These are phyloP conservation scores for Clarias fuscus DNA, from an alignment of 2,797 vertebrate genomes.

Conservation along the genomic window DNA sequence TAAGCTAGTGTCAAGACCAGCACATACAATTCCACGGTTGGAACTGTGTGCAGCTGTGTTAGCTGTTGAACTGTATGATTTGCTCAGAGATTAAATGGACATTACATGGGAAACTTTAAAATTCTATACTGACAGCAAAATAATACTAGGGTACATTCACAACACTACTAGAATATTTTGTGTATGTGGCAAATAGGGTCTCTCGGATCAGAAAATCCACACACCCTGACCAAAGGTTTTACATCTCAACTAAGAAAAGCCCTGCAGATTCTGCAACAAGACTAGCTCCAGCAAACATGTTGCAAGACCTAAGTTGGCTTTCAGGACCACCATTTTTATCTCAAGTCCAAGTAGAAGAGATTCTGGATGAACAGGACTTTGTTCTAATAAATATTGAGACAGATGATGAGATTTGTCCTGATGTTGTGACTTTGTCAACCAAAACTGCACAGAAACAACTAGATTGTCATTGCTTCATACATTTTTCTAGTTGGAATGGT, in stretches of 20 bases:
- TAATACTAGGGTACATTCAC: slow-evolving; percentile 13
- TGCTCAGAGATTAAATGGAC: not conserved
- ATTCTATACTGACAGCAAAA: slow-evolving; percentile 20
- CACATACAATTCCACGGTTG: not conserved
- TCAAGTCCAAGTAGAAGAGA: too few relatives aligned
- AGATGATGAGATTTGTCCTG: not conserved
- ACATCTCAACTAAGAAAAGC: not conserved
- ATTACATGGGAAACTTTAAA: not conserved
- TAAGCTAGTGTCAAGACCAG: not conserved
- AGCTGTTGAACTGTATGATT: not conserved
- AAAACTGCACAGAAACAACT: not conserved
- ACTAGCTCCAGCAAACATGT: not conserved
- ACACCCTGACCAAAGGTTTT: not conserved
- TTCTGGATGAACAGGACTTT: not conserved
- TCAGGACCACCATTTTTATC: not conserved
- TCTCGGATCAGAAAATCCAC: not conserved
- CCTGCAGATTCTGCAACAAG: not conserved
- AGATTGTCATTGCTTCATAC: not conserved
- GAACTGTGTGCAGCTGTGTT: not conserved
- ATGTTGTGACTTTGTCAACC: not conserved
- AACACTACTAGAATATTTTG: slow-evolving; percentile 28
- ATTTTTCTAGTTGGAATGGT: not conserved
- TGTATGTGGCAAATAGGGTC: slow-evolving; percentile 15
- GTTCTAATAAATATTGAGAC: not conserved
- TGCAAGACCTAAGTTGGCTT: not conserved